Percentiles rank a stretch among this genome's conserved stretches.
phyloP scores from a whole-genome alignment of 1,140 invertebrate species.

The Metaphire vulgaris region DNA sequence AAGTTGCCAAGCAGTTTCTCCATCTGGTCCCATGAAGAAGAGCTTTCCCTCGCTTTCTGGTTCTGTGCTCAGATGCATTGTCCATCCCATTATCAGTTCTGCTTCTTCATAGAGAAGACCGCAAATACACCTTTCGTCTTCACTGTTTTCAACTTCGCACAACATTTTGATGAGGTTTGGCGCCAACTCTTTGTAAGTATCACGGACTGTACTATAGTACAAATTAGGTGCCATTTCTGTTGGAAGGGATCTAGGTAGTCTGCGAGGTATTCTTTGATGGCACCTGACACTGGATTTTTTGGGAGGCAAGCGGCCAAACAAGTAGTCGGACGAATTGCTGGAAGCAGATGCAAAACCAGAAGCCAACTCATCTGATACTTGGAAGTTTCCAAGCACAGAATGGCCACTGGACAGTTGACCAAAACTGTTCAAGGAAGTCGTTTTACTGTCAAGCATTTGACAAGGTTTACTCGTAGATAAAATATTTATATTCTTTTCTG shows the following conservation, averaged over 20 bases:
- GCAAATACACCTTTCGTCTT: slow-evolving; percentile 19
- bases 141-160: slow-evolving; percentile 3
- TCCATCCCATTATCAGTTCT: slow-evolving; percentile 17
- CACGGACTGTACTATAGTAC: slow-evolving; percentile 16
- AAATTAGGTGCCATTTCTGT: not conserved
- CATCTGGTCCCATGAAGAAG: slow-evolving; percentile 25
- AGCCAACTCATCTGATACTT: too few relatives aligned
- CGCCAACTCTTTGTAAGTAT: slow-evolving; percentile 4
- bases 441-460: too few relatives aligned
- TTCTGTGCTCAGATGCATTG: slow-evolving; percentile 20
- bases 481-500: too few relatives aligned
- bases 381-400: too few relatives aligned
- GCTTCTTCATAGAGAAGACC: slow-evolving; percentile 19
- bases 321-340: too few relatives aligned
- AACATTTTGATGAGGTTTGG: slow-evolving; percentile 11
- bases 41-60: slow-evolving; percentile 9
- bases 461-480: too few relatives aligned
- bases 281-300: too few relatives aligned
- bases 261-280: too few relatives aligned
- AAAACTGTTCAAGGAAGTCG: too few relatives aligned
- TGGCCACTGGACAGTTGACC: too few relatives aligned
- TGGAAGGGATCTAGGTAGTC: not conserved
- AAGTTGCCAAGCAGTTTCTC: slow-evolving; percentile 24
- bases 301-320: too few relatives aligned
- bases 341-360: too few relatives aligned